Evolutionary conservation across 2,888 invertebrate genomes (phyloP).

Genomic region (Patella ulyssiponensis): DNA sequence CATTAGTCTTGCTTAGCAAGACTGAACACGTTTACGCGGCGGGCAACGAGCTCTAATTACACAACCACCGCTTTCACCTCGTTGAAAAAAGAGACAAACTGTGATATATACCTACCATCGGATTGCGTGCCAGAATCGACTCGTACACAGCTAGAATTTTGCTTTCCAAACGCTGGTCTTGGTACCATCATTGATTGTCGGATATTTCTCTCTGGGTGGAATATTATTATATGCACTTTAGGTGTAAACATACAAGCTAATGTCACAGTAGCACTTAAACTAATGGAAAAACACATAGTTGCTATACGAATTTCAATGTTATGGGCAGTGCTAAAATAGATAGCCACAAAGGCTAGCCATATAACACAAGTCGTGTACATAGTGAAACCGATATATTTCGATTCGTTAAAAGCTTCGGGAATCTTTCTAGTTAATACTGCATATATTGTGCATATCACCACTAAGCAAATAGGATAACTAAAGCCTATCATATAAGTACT

Average conservation of each 20-base stretch:
- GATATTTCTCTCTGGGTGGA: slow-evolving; percentile 90
- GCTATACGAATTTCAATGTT: slow-evolving; percentile 87
- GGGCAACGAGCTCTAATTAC: too few species aligned
- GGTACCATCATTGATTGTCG: slow-evolving; percentile 77
- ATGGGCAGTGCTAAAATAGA: slow-evolving; percentile 77
- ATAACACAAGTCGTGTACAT: slow-evolving; percentile 92
- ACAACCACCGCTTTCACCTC: too few species aligned
- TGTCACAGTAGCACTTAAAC: slow-evolving; percentile 93
- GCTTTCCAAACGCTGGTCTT: slow-evolving; percentile 35
- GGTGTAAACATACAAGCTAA: slow-evolving; percentile 94
- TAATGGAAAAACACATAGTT: slow-evolving; percentile 96
- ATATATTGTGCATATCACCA: slow-evolving; percentile 78
- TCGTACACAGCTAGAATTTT: slow-evolving; percentile 41
- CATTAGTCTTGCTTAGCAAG: too few species aligned
- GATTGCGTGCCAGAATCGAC: slow-evolving; percentile 71
- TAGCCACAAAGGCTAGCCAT: slow-evolving; percentile 73
- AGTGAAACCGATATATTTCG: slow-evolving; percentile 76
- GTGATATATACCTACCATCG: slow-evolving; percentile 58
- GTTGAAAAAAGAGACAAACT: too few species aligned
- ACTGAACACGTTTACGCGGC: too few species aligned
- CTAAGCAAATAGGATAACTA: slow-evolving; percentile 91
- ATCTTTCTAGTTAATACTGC: slow-evolving; percentile 73
- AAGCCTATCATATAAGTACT: slow-evolving; percentile 75
- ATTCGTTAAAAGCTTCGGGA: slow-evolving; percentile 74
- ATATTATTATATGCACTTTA: slow-evolving; percentile 91